Evolutionary conservation across 1,140 invertebrate species (phyloP).

Genomic region (Calycopis cecrops): DNA sequence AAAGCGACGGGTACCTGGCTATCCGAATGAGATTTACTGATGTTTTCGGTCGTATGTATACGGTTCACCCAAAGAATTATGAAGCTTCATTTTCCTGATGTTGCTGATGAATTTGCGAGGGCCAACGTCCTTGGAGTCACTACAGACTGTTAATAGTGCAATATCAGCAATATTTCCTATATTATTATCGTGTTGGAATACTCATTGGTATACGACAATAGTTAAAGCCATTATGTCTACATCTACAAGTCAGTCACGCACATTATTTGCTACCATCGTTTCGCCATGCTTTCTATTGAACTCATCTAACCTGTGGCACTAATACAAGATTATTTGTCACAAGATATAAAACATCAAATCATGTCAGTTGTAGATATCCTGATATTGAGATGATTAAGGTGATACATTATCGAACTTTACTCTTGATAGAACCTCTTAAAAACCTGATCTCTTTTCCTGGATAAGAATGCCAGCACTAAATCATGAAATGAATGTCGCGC

Average conservation of each 20-base stretch:
- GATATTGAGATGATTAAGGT: slow-evolving; percentile 35
- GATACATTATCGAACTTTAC: slow-evolving; percentile 32
- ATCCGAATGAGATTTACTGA: slow-evolving; percentile 42
- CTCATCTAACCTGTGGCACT: slow-evolving; percentile 55
- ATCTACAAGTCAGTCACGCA: slow-evolving; percentile 38
- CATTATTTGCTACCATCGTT: slow-evolving; percentile 38
- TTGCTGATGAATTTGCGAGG: slow-evolving; percentile 68
- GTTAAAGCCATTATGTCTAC: slow-evolving; percentile 37
- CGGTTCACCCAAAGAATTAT: slow-evolving; percentile 57
- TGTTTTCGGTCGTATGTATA: slow-evolving; percentile 53
- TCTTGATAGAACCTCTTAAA: slow-evolving; percentile 34
- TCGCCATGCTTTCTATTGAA: slow-evolving; percentile 32
- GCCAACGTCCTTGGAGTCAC: slow-evolving; percentile 56
- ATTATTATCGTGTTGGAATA: slow-evolving; percentile 47
- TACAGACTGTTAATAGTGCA: slow-evolving; percentile 58
- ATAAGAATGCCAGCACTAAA: slow-evolving; percentile 50
- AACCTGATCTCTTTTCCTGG: too few species aligned
- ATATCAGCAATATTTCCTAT: slow-evolving; percentile 41
- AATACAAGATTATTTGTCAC: slow-evolving; percentile 57
- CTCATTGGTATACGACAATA: slow-evolving; percentile 45
- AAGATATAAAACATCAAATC: slow-evolving; percentile 41
- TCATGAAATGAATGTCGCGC: slow-evolving; percentile 32
- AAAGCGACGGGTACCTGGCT: slow-evolving; percentile 36
- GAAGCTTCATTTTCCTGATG: slow-evolving; percentile 68
- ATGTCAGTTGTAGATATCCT: slow-evolving; percentile 33